Base-by-base conservation (phyloP, 2,888 invertebrate species). In the Drosophila trichaetosa region DNA sequence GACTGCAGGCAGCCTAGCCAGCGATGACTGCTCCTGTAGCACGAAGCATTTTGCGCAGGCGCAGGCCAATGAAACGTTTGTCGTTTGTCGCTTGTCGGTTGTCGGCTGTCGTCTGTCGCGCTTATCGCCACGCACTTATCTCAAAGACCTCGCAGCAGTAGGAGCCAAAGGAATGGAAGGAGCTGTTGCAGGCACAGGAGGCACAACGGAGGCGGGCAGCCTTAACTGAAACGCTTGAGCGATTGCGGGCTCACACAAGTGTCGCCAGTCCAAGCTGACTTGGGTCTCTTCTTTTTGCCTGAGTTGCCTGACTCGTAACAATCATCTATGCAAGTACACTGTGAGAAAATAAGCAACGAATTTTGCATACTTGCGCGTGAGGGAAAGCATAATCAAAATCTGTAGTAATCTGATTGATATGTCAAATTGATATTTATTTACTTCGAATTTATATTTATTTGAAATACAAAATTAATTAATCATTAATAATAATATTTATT, bases 121-220 rank as follows among this genome's bases (percentile, higher is more conserved):
- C 89, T 86, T 86, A 87, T 87, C 89, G 89, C 87, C 83, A 87
- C 85, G 85, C 87, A 87, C 87, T 89, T 89, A 87, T 87, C 87
- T 89, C 68, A 48, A 76, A 58, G 70, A 72, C 67, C 72, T 65
- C 53, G 68, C 38, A 18, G 51, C 63, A 62, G 66, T 42, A 48
- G 67, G 24, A 64, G 52, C 31, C 46, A 46, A 2, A 68, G 63
- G 11, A 21, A 48, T 18, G 66, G 57, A 52, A 70, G 59, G 64
- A 53, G 65, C 36, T 48, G 31, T 36, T 24, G 40, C 27, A 24
- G 62, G 13, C 21, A 40, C 24, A 33, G 65, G 49, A 27, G 29
- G 52, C 40, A 40, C 52, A 31, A 58, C 66, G 62, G 58, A 65
- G 65, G 52, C 58, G 60, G 67, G 68, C 42, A 31, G 53, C 56